Conservation (phyloP, 2,888 invertebrate species). For the Cosmopolites sordidus region DNA sequence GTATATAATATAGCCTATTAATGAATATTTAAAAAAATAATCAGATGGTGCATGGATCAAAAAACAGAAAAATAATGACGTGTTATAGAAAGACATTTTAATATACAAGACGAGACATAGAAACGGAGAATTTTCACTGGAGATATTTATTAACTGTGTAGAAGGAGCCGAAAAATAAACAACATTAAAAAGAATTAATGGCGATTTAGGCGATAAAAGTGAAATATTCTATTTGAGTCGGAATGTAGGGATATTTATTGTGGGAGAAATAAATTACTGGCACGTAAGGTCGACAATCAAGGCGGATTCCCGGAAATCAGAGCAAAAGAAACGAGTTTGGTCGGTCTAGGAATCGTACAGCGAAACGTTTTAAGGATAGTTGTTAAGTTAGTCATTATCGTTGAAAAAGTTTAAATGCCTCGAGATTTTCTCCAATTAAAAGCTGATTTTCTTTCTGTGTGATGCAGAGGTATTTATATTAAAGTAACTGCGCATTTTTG, state of each 20-base stretch:
- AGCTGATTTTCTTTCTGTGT: too few relatives aligned
- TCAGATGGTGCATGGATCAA: too few relatives aligned
- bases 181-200: conserved; percentile 1
- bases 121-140: background rate
- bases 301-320: background rate
- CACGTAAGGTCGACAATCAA: background rate
- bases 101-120: too few relatives aligned
- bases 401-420: background rate
- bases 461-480: too few relatives aligned
- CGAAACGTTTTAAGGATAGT: background rate
- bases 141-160: background rate
- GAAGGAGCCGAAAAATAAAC: background rate
- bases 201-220: background rate
- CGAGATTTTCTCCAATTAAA: too few relatives aligned
- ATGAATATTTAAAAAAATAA: too few relatives aligned
- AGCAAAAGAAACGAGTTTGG: background rate
- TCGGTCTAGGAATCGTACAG: background rate
- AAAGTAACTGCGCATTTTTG: too few relatives aligned
- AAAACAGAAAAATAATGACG: too few relatives aligned
- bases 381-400: background rate
- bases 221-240: background rate
- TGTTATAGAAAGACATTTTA: too few relatives aligned
- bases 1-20: too few relatives aligned
- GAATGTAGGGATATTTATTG: conserved; percentile 1
- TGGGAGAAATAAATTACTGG: background rate